A percentile compares a stretch with the other conserved stretches of the same genome.
Evolutionary conservation across 2,113 vertebrate species (phyloP).

Genomic region (Brienomyrus longianalis): DNA sequence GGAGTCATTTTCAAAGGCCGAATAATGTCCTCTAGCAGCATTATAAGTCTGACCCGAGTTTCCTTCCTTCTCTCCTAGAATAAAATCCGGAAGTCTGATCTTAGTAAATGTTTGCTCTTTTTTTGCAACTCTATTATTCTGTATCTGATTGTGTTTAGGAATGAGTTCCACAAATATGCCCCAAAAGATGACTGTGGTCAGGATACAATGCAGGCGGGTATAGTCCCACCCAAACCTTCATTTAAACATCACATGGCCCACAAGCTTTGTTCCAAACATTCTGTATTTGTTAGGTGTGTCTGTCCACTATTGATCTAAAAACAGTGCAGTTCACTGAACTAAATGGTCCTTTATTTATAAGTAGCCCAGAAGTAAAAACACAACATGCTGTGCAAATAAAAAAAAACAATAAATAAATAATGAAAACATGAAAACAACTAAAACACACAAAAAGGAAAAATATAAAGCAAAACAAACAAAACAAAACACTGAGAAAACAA

Average conservation of each 20-base stretch:
- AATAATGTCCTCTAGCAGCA: constrained; percentile 37
- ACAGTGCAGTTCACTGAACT: not conserved
- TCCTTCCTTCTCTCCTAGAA: constrained; percentile 8
- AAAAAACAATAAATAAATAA: not conserved
- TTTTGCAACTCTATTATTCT: not conserved
- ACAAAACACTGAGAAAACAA: not conserved
- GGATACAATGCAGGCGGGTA: not conserved
- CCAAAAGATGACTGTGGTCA: not conserved
- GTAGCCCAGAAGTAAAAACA: not conserved
- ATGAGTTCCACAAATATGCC: not conserved
- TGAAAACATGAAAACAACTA: not conserved
- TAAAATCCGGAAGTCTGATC: not conserved
- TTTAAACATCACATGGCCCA: not conserved
- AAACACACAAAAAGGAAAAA: not conserved
- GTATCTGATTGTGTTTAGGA: not conserved
- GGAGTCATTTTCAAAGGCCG: constrained; percentile 44
- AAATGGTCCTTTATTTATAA: not conserved
- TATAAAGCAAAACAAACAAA: no score
- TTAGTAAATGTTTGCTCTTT: not conserved
- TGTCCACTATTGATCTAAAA: not conserved
- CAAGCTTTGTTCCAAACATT: not conserved
- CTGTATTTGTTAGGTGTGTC: not conserved
- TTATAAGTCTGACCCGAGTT: constrained; percentile 36
- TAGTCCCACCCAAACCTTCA: not conserved
- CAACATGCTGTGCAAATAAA: not conserved